Evolutionary conservation across 2,888 invertebrate genomes (phyloP).

Genomic region (Drosophila buzzatii): DNA sequence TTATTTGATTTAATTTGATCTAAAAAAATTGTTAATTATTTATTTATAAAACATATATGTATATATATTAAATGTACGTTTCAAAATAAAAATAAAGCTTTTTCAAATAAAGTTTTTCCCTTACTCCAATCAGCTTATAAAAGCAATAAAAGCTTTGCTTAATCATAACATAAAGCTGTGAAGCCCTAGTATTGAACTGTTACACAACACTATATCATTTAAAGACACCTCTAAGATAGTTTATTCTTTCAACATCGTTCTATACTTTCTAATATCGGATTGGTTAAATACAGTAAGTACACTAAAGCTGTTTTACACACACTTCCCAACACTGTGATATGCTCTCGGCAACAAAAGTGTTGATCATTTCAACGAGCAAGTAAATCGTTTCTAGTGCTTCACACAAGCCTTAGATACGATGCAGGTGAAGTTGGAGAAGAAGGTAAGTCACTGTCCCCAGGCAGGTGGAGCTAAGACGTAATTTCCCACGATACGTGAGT

Average conservation of each 20-base stretch:
- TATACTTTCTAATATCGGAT: not conserved
- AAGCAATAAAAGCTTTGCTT: not conserved
- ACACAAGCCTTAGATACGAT: not conserved
- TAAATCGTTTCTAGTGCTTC: not conserved
- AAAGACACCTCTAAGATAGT: not conserved
- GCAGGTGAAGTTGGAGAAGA: not conserved
- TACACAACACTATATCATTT: not conserved
- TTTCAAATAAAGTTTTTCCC: not conserved
- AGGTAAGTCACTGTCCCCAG: not conserved
- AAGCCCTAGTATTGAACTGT: not conserved
- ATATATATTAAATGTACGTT: not conserved
- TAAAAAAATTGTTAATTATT: not conserved
- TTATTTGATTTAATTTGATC: not conserved
- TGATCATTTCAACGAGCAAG: not conserved
- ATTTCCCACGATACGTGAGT: slow-evolving; percentile 7
- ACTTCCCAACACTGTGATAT: not conserved
- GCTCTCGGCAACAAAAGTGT: not conserved
- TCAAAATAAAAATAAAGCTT: too few relatives aligned
- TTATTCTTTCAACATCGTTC: not conserved
- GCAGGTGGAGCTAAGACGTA: not conserved
- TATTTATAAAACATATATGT: not conserved
- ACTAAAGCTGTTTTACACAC: not conserved
- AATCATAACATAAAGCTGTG: not conserved
- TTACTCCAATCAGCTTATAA: not conserved
- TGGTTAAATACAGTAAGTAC: too few relatives aligned